These are phyloP conservation scores for Odontophorus gujanensis DNA, from an alignment of 2,113 vertebrate genomes.

Conservation along the genomic window DNA sequence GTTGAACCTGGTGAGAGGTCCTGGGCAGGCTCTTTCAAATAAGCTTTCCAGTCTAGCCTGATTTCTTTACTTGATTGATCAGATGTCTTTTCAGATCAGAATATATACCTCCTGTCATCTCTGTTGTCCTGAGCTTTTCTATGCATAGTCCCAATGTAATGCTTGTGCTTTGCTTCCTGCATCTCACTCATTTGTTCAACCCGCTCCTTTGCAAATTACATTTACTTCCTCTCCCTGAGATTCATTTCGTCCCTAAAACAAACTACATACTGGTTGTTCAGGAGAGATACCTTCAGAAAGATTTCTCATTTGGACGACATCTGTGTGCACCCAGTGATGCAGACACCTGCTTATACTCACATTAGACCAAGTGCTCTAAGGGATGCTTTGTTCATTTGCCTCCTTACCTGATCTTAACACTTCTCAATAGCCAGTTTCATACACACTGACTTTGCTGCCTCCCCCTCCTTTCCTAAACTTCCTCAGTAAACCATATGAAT, in stretches of 20 bases:
- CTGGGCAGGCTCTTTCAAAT: not conserved
- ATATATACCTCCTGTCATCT: not conserved
- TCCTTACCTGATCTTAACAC: not conserved
- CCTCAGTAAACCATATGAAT: not conserved
- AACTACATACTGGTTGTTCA: not conserved
- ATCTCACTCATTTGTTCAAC: not conserved
- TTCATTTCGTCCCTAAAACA: not conserved
- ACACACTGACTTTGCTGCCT: not conserved
- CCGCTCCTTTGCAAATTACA: not conserved
- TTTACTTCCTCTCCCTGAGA: not conserved
- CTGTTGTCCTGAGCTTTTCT: not conserved
- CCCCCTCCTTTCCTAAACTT: not conserved
- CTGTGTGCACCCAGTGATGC: not conserved
- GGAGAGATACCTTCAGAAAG: not conserved
- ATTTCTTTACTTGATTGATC: not conserved
- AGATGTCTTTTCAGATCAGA: not conserved
- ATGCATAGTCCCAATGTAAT: not conserved
- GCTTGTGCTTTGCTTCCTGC: not conserved
- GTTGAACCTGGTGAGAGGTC: not conserved
- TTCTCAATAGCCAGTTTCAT: not conserved
- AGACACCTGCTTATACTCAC: not conserved
- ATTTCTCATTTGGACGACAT: not conserved
- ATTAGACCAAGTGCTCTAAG: not conserved
- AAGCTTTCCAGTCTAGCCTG: not conserved
- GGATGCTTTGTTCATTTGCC: not conserved